phyloP scores from a whole-genome alignment of 30 jellyfish, hydroid and myxozoan genomes.

The Cassiopea xamachana region DNA sequence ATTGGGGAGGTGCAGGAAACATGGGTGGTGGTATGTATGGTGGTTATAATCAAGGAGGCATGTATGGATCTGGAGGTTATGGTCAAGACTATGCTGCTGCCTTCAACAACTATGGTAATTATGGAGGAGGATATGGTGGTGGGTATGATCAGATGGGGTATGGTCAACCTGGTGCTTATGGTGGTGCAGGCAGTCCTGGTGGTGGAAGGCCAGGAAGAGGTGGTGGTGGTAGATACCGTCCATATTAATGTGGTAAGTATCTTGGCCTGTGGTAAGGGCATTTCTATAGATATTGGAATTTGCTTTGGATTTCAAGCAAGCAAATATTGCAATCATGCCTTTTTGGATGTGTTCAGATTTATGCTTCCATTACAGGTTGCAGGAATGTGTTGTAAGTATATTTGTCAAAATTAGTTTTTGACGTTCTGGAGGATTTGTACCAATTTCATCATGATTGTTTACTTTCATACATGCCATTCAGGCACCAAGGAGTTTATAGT shows the following conservation, averaged over 20 bases:
- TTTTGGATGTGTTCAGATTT: no score
- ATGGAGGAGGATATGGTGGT: slow-evolving; percentile 33
- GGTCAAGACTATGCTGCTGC: slow-evolving; percentile 73
- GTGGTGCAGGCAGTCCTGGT: slow-evolving; percentile 82
- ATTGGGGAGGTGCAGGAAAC: slow-evolving; percentile 55
- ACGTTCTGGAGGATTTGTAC: no score
- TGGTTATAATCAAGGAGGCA: slow-evolving; percentile 56
- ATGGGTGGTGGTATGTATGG: slow-evolving; percentile 74
- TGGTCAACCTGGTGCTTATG: slow-evolving; percentile 50
- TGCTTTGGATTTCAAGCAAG: no score
- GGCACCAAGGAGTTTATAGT: no score
- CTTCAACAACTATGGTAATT: slow-evolving; percentile 45
- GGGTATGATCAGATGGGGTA: slow-evolving; percentile 53
- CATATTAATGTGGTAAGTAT: slow-evolving; percentile 46
- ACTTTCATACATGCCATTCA: no score
- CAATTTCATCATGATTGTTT: no score
- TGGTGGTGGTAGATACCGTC: slow-evolving; percentile 81
- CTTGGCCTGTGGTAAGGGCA: neutral
- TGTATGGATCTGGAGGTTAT: slow-evolving; percentile 73
- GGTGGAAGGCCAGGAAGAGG: slow-evolving; percentile 86
- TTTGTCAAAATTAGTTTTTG: no score
- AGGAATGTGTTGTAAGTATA: no score
- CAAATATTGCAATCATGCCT: no score
- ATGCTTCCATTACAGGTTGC: no score
- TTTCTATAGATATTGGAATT: neutral